Evolutionary conservation across 2,888 invertebrate genomes (phyloP).

Genomic region (Allygus modestus): DNA sequence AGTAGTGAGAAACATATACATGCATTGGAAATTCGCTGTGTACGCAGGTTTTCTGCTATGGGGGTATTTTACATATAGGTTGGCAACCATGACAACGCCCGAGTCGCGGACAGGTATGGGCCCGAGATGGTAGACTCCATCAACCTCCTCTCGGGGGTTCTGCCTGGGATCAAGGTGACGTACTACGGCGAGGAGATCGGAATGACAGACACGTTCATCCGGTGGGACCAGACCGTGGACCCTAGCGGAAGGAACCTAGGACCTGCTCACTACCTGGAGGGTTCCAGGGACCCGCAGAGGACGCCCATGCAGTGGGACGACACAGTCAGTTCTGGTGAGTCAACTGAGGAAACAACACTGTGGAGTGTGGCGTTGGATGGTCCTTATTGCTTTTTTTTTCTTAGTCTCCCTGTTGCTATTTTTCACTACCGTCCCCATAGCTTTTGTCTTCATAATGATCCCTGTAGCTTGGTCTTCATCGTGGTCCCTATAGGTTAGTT

Average conservation of each 20-base stretch:
- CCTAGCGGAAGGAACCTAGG: constrained; percentile 82
- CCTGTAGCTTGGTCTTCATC: too few species aligned
- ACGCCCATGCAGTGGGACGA: constrained; percentile 83
- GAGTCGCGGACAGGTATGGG: constrained; percentile 78
- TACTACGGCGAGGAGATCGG: constrained; percentile 94
- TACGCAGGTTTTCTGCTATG: too few species aligned
- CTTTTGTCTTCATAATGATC: too few species aligned
- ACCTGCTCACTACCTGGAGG: constrained; percentile 77
- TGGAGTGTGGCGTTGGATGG: too few species aligned
- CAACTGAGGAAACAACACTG: too few species aligned
- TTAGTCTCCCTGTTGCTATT: too few species aligned
- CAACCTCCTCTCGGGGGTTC: constrained; percentile 82
- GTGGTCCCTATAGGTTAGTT: too few species aligned
- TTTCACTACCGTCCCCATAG: too few species aligned
- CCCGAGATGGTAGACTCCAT: constrained; percentile 82
- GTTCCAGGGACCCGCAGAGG: constrained; percentile 81
- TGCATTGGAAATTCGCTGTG: too few species aligned
- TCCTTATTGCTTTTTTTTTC: too few species aligned
- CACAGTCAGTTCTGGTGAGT: constrained; percentile 76
- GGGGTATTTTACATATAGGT: constrained; percentile 77
- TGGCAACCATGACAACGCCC: constrained; percentile 83
- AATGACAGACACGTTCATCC: constrained; percentile 81
- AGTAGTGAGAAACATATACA: too few species aligned
- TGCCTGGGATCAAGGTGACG: constrained; percentile 88
- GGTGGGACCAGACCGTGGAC: constrained; percentile 81